These are phyloP conservation scores for Meiosimyza decipiens DNA, from an alignment of 2,888 invertebrate genomes.

Conservation along the genomic window DNA sequence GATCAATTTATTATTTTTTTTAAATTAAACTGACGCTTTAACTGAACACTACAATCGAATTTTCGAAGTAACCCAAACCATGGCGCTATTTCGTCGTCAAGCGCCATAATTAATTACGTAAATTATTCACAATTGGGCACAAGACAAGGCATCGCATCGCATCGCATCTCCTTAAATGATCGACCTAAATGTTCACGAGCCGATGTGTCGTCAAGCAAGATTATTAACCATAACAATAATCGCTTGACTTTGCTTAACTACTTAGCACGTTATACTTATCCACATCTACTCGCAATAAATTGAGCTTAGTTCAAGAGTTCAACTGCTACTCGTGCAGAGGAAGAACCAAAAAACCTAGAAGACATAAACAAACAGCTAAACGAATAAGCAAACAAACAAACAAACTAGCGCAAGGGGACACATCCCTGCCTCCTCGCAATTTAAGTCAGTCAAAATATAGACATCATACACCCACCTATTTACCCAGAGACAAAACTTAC, in stretches of 20 bases:
- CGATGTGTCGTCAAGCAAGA: neutral
- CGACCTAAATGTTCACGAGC: no score
- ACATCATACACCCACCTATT: neutral
- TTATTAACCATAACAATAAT: slow-evolving; percentile 4
- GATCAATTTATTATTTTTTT: no score
- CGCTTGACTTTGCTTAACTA: slow-evolving; percentile 18
- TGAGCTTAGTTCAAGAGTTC: slow-evolving; percentile 23
- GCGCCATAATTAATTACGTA: no score
- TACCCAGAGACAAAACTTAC: no score
- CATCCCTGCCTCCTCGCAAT: neutral
- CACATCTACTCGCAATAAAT: slow-evolving; percentile 18
- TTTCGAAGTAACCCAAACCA: no score
- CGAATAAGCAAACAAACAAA: neutral
- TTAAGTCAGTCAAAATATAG: neutral
- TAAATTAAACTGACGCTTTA: no score
- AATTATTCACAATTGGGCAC: no score
- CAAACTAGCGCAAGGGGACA: slow-evolving; percentile 3
- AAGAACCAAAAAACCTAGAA: neutral
- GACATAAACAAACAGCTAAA: neutral
- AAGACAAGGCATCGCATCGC: no score
- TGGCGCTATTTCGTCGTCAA: no score
- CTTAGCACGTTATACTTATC: slow-evolving; percentile 17
- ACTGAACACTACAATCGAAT: no score
- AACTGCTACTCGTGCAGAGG: neutral
- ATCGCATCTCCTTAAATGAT: no score